Evolutionary conservation across 2,797 vertebrate species (phyloP).

Genomic region (Acrocephalus scirpaceus): DNA sequence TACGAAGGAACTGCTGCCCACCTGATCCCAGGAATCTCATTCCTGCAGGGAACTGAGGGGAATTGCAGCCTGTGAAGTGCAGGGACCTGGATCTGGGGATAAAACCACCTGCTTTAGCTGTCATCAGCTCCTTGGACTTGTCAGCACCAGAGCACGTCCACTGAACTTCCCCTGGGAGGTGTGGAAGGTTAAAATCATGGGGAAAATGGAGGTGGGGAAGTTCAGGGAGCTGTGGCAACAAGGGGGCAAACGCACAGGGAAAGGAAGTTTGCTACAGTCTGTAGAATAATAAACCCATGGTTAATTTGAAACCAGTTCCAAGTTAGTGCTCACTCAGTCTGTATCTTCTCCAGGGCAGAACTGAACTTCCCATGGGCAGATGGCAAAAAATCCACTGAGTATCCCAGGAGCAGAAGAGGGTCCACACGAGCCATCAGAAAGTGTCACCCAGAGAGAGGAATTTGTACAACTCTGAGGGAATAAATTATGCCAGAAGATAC

Average conservation of each 20-base stretch:
- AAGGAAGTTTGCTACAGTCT: not conserved
- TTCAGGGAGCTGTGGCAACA: not conserved
- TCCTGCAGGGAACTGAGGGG: not conserved
- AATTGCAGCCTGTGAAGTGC: not conserved
- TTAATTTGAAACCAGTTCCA: not conserved
- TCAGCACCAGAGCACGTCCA: not conserved
- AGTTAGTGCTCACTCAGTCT: not conserved
- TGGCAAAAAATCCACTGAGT: fast-evolving
- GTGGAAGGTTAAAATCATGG: not conserved
- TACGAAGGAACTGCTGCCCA: not conserved
- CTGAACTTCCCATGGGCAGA: not conserved
- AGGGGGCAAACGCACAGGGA: not conserved
- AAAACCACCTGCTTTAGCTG: not conserved
- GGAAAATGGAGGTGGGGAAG: not conserved
- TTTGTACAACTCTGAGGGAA: not conserved
- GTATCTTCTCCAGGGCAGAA: not conserved
- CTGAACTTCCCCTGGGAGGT: not conserved
- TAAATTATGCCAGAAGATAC: not conserved
- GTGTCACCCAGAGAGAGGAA: not conserved
- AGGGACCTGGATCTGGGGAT: fast-evolving
- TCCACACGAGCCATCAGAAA: fast-evolving
- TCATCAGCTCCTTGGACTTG: not conserved
- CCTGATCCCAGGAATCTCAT: not conserved
- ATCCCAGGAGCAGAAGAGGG: not conserved
- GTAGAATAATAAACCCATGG: not conserved